These are phyloP conservation scores for Ameiurus melas DNA, from an alignment of 2,113 vertebrate genomes.

Conservation along the genomic window DNA sequence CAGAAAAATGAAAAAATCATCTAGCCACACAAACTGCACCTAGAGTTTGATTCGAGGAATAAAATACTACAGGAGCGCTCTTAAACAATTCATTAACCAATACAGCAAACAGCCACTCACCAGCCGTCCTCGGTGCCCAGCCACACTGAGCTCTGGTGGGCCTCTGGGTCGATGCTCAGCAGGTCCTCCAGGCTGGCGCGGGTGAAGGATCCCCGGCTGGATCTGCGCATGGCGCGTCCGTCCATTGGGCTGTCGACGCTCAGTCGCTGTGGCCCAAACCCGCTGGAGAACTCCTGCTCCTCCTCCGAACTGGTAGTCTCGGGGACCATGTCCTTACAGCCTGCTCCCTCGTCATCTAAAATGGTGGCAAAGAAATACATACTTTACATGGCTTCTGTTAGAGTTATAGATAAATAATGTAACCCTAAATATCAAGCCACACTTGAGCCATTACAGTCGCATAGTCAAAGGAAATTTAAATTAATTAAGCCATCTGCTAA, in stretches of 20 bases:
- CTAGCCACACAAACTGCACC: not conserved
- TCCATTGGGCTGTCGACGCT: slow-evolving; percentile 83
- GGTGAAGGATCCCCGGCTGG: slow-evolving; percentile 92
- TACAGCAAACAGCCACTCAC: slow-evolving; percentile 65
- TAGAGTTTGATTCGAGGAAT: not conserved
- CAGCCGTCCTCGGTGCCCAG: slow-evolving; percentile 96
- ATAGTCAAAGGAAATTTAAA: not conserved
- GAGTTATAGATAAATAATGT: not conserved
- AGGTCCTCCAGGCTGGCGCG: slow-evolving; percentile 93
- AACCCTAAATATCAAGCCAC: not conserved
- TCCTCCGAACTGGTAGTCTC: slow-evolving; percentile 98
- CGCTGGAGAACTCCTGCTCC: slow-evolving; percentile 86
- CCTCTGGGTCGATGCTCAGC: slow-evolving; percentile 90
- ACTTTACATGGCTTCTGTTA: not conserved
- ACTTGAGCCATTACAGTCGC: too few relatives aligned
- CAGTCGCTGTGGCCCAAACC: slow-evolving; percentile 71
- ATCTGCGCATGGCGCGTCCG: slow-evolving; percentile 87
- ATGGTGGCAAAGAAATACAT: not conserved
- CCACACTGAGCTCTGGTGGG: slow-evolving; percentile 98
- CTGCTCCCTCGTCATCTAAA: slow-evolving; percentile 85
- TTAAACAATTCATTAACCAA: not conserved
- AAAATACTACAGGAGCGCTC: not conserved
- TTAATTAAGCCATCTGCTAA: not conserved
- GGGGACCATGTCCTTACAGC: slow-evolving; percentile 85
- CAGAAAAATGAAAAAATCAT: not conserved